Evolutionary conservation across 2,888 invertebrate genomes (phyloP).

Genomic region (Automeris io): DNA sequence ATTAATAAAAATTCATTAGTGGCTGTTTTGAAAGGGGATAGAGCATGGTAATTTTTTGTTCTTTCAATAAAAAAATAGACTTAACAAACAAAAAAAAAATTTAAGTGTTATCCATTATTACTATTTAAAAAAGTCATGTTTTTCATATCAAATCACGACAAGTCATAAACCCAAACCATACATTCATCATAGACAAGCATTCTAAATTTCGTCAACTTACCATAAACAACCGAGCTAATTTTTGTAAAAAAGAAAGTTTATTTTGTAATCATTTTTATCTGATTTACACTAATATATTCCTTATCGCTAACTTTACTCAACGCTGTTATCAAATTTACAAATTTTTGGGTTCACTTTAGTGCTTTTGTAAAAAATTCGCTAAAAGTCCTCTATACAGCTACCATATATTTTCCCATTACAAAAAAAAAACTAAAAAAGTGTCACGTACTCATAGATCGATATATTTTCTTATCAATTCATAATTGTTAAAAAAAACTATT

Average conservation of each 20-base stretch:
- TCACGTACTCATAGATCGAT: not conserved
- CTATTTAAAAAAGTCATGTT: too few species aligned
- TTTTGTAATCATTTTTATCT: constrained; percentile 20
- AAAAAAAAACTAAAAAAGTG: constrained; percentile 10
- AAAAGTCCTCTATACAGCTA: constrained; percentile 22
- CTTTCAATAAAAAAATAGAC: too few species aligned
- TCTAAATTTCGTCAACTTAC: constrained; percentile 5
- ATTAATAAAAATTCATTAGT: too few species aligned
- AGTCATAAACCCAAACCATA: too few species aligned
- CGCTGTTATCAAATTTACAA: constrained; percentile 33
- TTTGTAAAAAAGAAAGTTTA: constrained; percentile 34
- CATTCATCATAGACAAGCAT: not conserved
- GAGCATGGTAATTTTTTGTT: too few species aligned
- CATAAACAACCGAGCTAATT: constrained; percentile 30
- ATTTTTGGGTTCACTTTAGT: constrained; percentile 60
- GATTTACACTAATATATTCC: constrained; percentile 14
- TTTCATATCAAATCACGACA: too few species aligned
- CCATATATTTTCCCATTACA: constrained; percentile 8
- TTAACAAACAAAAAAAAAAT: too few species aligned
- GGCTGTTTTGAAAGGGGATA: too few species aligned
- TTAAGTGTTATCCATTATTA: too few species aligned
- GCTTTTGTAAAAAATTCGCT: constrained; percentile 32
- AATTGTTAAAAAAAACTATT: too few species aligned
- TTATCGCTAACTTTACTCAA: constrained; percentile 41
- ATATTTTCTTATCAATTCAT: not conserved